Conservation (phyloP, 2,113 vertebrate genomes). For the Dicentrarchus labrax region DNA sequence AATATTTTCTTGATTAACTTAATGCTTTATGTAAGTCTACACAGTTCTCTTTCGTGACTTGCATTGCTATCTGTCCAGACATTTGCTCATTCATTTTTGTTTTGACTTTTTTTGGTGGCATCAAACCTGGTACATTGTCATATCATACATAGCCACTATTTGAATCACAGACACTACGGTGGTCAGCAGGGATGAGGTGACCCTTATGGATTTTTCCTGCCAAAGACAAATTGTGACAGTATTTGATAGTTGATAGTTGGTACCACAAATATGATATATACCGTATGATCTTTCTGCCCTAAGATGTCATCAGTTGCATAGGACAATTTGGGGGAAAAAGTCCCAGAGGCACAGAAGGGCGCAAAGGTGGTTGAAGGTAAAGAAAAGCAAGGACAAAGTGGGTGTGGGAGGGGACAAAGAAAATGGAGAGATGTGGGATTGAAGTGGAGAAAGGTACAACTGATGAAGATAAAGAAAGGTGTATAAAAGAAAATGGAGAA, state of each 20-base stretch:
- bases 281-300: too few species aligned
- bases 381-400: constrained; percentile 22
- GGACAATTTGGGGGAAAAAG: background rate
- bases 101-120: background rate
- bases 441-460: constrained; percentile 5
- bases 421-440: constrained; percentile 3
- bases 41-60: background rate
- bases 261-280: background rate
- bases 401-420: background rate
- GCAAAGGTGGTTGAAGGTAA: background rate
- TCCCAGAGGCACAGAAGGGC: too few species aligned
- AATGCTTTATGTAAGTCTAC: background rate
- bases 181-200: background rate
- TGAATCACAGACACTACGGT: background rate
- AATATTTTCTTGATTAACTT: too few species aligned
- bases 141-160: background rate
- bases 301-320: background rate
- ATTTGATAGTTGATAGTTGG: background rate
- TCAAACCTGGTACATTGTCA: background rate
- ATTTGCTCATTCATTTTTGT: background rate
- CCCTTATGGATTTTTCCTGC: background rate
- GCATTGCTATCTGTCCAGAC: background rate
- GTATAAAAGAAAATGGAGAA: constrained; percentile 3
- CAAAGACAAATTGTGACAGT: background rate
- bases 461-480: constrained; percentile 58